Evolutionary conservation across 2,888 invertebrate genomes (phyloP), one percentile per base, ranked within the genome.

Genomic region (Lepidochitona cinerea): DNA sequence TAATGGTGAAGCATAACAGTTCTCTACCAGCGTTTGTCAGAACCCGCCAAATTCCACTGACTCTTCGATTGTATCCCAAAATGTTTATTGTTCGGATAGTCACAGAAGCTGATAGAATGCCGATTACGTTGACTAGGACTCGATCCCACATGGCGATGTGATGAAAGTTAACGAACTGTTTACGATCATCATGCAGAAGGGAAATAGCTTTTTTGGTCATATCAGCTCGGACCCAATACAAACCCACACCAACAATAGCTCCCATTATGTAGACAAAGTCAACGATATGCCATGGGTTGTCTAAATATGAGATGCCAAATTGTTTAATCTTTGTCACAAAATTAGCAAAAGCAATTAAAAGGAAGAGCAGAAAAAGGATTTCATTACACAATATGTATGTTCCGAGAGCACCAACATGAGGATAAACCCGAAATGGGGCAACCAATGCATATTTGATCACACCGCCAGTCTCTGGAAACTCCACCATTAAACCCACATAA

Each of bases 1-100:
- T 94, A 1, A 94, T 88, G 5, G 93, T 92, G 85, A 94, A 94
- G 14, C 94, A 94, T 37, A 92, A 89, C 75, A 94, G 90, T 83
- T 94, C 94, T 79, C 92, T 92, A 0, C 93, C 92, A 29, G 59
- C 59, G 32, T 59, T 4, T 4, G 23, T 29, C 4, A 59, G 59
- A 26, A 59, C 26, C 26, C 23, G 59, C 14, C 29, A 29, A 14
- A 59, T 59, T 29, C 29, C 23, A 9, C 32, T 59, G 23, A 59
- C 32, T 59, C 59, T 1, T 18, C 32, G 23, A 59, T 32, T 59
- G 59, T 59, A 59, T 2, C 59, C 59, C 2, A 59, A 26, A 32
- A 59, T 59, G 14, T 59, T 59, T 59, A 59, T 23, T 29, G 59
- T 59, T 26, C 59, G 18, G 14, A 59, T 32, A 23, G 59, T 59